Evolutionary conservation across 2,888 invertebrate genomes (phyloP).

Genomic region (Scaeva pyrastri): DNA sequence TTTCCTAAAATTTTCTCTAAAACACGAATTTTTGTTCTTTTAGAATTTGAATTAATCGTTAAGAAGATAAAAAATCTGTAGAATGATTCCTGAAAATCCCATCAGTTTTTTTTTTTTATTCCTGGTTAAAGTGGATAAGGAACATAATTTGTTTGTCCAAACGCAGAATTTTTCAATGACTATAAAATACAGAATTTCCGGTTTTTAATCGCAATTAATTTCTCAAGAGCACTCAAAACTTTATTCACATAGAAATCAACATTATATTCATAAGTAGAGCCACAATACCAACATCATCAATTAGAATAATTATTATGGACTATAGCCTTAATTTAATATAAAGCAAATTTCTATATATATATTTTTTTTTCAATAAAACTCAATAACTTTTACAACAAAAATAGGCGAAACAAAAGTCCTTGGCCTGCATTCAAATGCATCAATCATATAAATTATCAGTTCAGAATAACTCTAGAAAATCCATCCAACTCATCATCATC

Average conservation of each 20-base stretch:
- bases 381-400: neutral
- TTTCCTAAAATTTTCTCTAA: too few species aligned
- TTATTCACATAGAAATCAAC: neutral
- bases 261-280: neutral
- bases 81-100: too few species aligned
- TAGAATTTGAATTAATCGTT: too few species aligned
- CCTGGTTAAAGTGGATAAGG: too few species aligned
- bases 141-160: too few species aligned
- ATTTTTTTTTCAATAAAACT: neutral
- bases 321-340: neutral
- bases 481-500: neutral
- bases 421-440: conserved; percentile 55
- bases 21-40: too few species aligned
- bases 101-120: too few species aligned
- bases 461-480: conserved; percentile 10
- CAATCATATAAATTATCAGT: conserved; percentile 21
- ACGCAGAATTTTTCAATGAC: too few species aligned
- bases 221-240: neutral
- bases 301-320: neutral
- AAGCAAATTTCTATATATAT: neutral
- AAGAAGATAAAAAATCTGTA: too few species aligned
- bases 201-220: neutral
- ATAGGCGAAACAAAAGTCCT: conserved; percentile 24
- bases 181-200: too few species aligned
- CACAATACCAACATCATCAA: neutral